phyloP scores from a whole-genome alignment of 2,797 vertebrate species.

The Poecile montanus region DNA sequence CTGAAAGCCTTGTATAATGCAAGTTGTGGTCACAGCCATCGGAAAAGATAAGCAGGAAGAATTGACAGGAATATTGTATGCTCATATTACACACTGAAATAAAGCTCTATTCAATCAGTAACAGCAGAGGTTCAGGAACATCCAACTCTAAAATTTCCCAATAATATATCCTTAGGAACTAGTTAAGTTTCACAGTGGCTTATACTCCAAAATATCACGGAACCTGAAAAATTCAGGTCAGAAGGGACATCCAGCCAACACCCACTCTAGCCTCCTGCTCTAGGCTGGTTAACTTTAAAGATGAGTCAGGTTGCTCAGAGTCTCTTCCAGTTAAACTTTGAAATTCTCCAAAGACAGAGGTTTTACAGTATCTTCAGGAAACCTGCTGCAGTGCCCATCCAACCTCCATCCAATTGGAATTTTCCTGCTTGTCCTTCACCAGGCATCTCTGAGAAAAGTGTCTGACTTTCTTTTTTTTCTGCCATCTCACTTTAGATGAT shows the following conservation, averaged over 20 bases:
- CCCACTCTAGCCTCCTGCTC: background rate
- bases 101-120: background rate
- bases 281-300: background rate
- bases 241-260: background rate
- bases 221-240: background rate
- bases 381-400: background rate
- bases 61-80: background rate
- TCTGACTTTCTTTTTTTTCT: background rate
- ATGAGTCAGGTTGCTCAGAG: background rate
- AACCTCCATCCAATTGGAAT: background rate
- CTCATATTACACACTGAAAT: background rate
- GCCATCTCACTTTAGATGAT: background rate
- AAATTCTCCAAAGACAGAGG: background rate
- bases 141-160: background rate
- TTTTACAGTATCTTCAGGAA: background rate
- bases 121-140: background rate
- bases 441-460: background rate
- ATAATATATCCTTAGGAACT: background rate
- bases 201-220: background rate
- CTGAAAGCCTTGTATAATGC: background rate
- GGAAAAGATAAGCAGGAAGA: background rate
- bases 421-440: background rate
- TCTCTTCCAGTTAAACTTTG: background rate
- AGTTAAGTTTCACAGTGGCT: background rate
- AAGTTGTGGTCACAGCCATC: background rate